phyloP scores from a whole-genome alignment of 1,140 invertebrate genomes.

The Lepidotrigona ventralis region DNA sequence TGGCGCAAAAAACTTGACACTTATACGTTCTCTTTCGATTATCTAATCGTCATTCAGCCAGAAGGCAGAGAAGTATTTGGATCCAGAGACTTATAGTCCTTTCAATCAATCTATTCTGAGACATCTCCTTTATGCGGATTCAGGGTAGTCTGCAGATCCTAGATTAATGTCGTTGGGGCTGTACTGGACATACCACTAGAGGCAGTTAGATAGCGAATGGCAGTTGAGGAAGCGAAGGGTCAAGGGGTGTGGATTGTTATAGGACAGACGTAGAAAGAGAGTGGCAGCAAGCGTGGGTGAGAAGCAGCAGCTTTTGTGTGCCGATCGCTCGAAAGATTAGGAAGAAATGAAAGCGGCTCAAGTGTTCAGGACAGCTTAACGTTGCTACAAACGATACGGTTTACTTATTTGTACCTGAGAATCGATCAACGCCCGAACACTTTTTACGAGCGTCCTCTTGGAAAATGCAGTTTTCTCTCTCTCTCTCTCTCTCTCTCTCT shows the following conservation, averaged over 20 bases:
- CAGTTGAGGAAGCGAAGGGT: background rate
- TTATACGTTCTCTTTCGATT: background rate
- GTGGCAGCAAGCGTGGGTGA: background rate
- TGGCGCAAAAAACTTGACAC: background rate
- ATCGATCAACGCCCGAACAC: slow-evolving; percentile 36
- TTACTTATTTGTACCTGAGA: slow-evolving; percentile 33
- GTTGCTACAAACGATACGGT: slow-evolving; percentile 25
- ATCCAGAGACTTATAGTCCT: slow-evolving; percentile 33
- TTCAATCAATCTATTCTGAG: slow-evolving; percentile 43
- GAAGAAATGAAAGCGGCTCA: slow-evolving; percentile 28
- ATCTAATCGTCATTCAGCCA: slow-evolving; percentile 18
- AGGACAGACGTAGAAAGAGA: slow-evolving; percentile 15
- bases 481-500: background rate
- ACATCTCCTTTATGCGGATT: slow-evolving; percentile 50
- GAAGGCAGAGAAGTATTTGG: slow-evolving; percentile 8
- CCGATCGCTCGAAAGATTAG: slow-evolving; percentile 37
- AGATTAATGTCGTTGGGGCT: slow-evolving; percentile 49
- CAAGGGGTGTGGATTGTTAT: slow-evolving; percentile 21
- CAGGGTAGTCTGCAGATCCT: slow-evolving; percentile 42
- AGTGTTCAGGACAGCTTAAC: slow-evolving; percentile 34
- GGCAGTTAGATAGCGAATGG: slow-evolving; percentile 34
- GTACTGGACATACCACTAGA: slow-evolving; percentile 42
- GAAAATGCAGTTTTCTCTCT: slow-evolving; percentile 8
- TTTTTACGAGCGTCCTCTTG: slow-evolving; percentile 23
- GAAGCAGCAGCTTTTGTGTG: slow-evolving; percentile 16